Base-by-base conservation (phyloP, 2,888 invertebrate genomes). In the Cabera pusaria region DNA sequence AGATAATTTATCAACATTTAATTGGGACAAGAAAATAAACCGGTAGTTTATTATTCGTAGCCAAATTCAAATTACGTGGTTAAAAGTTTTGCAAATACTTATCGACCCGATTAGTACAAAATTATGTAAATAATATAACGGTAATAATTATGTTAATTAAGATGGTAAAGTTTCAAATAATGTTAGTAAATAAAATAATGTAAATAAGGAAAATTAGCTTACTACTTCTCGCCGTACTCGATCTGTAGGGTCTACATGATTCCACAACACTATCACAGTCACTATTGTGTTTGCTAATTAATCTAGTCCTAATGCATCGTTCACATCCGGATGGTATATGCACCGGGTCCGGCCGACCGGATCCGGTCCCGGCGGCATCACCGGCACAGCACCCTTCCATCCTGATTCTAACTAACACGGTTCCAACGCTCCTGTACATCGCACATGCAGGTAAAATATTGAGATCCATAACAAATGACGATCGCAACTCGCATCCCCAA, bases 201-300 rank as follows among this genome's bases (percentile, higher is more conserved):
- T 27, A 21, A 26, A 11, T 31, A 28, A 23, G 14, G 50, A 56
- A 61, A 64, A 46, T 51, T 49, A 48, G 68, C 87, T 87, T 87
- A 88, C 87, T 85, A 70, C 81, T 87, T 70, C 78, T 82, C 17
- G 78, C 78, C 31, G 77, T 51, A 52, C 78, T 81, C 32, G 76
- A 68, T 72, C 72, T 79, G 57, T 79, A 81, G 2, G 74, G 72
- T 58, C 78, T 72, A 70, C 60, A 66, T 71, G 70, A 77, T 56
- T 72, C 73, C 75, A 77, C 69, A 64, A 66, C 52, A 69, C 65
- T 86, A 83, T 83, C 87, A 88, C 87, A 83, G 71, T 82, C 87
- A 88, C 86, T 83, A 37, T 44, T 48, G 59, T 69, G 75, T 77
- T 72, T 62, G 69, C 72, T 81, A 78, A 65, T 70, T 59, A 72